A percentile compares a stretch with the other conserved stretches of the same genome.
These are phyloP conservation scores for Eugnorisma glareosa DNA, from an alignment of 2,888 invertebrate genomes.

Conservation along the genomic window DNA sequence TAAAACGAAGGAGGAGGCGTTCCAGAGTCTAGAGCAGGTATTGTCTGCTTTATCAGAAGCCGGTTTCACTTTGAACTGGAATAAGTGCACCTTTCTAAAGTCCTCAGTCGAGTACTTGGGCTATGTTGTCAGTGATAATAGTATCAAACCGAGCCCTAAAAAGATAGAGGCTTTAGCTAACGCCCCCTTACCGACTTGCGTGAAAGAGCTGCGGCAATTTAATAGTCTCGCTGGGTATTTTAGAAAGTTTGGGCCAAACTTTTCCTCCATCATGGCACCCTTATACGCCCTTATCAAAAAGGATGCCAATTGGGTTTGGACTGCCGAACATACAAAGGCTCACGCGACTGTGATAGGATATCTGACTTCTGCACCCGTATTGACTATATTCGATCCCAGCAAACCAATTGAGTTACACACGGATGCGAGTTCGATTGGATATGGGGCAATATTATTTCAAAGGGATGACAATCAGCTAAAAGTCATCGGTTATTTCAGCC, in stretches of 20 bases:
- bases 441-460: slow-evolving; percentile 2
- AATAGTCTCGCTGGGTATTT: not conserved
- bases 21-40: not conserved
- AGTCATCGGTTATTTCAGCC: not conserved
- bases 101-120: slow-evolving; percentile 2
- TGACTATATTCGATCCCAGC: not conserved
- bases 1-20: too few relatives aligned
- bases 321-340: not conserved
- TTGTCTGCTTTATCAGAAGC: not conserved
- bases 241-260: too few relatives aligned
- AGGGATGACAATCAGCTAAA: not conserved
- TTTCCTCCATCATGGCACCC: too few relatives aligned
- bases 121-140: not conserved
- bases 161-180: slow-evolving; percentile 2
- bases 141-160: not conserved
- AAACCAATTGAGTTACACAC: not conserved
- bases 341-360: not conserved
- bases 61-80: not conserved
- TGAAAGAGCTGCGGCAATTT: not conserved
- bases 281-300: too few relatives aligned
- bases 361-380: not conserved
- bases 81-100: not conserved
- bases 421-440: slow-evolving; percentile 1
- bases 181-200: not conserved
- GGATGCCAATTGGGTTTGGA: too few relatives aligned